Percentiles rank a stretch among this genome's conserved stretches.
Evolutionary conservation across 2,113 vertebrate genomes (phyloP).

Genomic region (Cynopterus brachyotis): DNA sequence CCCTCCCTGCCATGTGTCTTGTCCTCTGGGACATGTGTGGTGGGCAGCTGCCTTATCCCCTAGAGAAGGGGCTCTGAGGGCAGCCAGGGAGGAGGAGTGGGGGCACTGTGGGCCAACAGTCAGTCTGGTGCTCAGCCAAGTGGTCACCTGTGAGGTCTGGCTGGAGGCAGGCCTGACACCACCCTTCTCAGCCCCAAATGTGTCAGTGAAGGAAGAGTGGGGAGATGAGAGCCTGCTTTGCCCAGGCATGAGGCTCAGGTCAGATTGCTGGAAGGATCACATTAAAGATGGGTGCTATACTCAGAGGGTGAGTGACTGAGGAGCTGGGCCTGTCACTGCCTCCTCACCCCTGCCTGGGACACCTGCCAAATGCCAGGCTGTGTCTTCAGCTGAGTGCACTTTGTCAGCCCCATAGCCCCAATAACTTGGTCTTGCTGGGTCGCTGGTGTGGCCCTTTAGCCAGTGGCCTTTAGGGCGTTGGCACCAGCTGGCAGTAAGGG

Average conservation of each 20-base stretch:
- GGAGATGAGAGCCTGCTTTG: not conserved
- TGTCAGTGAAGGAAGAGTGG: not conserved
- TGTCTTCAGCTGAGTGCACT: accelerated
- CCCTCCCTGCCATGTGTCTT: not conserved
- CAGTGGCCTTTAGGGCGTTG: not conserved
- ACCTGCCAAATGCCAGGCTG: accelerated
- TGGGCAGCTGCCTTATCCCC: not conserved
- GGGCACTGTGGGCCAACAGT: accelerated
- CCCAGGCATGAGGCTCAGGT: not conserved
- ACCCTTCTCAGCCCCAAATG: not conserved
- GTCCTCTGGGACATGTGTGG: not conserved
- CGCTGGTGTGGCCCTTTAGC: not conserved
- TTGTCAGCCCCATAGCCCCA: not conserved
- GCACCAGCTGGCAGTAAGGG: constrained; percentile 69
- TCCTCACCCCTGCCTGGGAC: not conserved
- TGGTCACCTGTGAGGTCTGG: not conserved
- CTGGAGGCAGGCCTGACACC: not conserved
- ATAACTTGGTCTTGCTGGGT: not conserved
- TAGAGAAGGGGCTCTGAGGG: not conserved
- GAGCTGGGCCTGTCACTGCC: not conserved
- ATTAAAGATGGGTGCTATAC: accelerated
- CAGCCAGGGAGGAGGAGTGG: not conserved
- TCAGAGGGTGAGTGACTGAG: too few species aligned
- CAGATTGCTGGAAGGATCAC: not conserved
- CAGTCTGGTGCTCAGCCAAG: not conserved